Evolutionary conservation across 2,113 vertebrate genomes (phyloP).

Genomic region (Leucopsar rothschildi): DNA sequence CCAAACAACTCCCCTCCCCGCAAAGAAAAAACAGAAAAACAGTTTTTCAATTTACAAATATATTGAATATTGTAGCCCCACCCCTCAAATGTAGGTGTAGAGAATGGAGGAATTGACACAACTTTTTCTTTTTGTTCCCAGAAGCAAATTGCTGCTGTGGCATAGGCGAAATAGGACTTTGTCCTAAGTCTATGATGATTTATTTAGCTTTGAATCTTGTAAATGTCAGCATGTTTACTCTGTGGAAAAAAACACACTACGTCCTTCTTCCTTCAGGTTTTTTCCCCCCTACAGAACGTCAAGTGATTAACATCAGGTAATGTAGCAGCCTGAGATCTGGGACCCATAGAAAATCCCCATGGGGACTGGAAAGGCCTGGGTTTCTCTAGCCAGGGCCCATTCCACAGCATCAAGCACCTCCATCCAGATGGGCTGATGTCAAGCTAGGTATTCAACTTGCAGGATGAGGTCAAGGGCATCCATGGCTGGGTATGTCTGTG

Average conservation of each 20-base stretch:
- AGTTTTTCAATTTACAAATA: not conserved
- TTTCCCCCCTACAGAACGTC: not conserved
- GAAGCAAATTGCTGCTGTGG: not conserved
- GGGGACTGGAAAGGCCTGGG: not conserved
- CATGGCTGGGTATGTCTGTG: not conserved
- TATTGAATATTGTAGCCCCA: not conserved
- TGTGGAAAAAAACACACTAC: not conserved
- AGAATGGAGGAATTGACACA: not conserved
- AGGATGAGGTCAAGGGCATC: not conserved
- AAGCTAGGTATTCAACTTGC: not conserved
- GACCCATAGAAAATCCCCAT: not conserved
- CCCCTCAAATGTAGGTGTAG: not conserved
- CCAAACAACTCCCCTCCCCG: not conserved
- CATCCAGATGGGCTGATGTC: not conserved
- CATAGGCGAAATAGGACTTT: not conserved
- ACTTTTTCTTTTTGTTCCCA: not conserved
- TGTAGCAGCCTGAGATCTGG: not conserved
- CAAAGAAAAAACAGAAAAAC: not conserved
- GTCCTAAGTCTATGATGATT: not conserved
- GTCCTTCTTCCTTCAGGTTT: not conserved
- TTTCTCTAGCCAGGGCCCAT: not conserved
- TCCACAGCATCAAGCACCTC: not conserved
- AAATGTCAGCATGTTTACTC: not conserved
- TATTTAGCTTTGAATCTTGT: not conserved
- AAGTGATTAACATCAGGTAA: not conserved